Evolutionary conservation across 2,888 invertebrate species (phyloP), one percentile per base, ranked within the genome.

Genomic region (Mimumesa dahlbomi): DNA sequence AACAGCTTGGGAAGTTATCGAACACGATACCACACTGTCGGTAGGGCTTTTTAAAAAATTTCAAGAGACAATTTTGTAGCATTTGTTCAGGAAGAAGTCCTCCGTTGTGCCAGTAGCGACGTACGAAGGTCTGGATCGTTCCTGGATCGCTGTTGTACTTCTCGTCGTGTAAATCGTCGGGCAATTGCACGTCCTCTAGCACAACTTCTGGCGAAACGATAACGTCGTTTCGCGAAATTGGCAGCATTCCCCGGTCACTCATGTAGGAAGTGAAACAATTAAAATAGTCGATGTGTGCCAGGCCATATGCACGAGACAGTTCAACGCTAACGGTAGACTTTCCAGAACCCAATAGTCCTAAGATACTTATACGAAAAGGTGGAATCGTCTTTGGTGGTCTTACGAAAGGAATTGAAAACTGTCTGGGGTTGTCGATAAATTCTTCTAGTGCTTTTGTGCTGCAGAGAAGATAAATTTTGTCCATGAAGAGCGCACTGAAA

Each of bases 1-100:
- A 84, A 63, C 91, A 85, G 84, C 90, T 92, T 6, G 94, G 94
- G 88, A 92, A 94, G 53, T 92, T 93, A 84, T 93, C 93, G 36
- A 94, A 83, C 38, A 93, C 89, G 82, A 93, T 90, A 3, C 93
- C 93, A 14, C 86, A 88, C 2, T 84, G 79, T 16, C 84, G 86
- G 81, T 90, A 91, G 0, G 93, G 92, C 50, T 90, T 85, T 50
- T 91, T 83, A 79, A 91, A 91, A 22, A 92, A 87, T 25, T 87
- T 89, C 21, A 85, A 86, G 25, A 92, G 78, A 31, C 92, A 75
- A 75, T 90, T 90, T 61, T 90, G 89, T 77, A 92, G 83, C 13
- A 92, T 85, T 18, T 84, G 73, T 0, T 91, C 82, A 7, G 91
- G 85, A 18, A 93, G 81, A n/a, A 90, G 88, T 14, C 88, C 73